Evolutionary conservation across 2,888 invertebrate species (phyloP).

Genomic region (Nephrocerus scutellatus): DNA sequence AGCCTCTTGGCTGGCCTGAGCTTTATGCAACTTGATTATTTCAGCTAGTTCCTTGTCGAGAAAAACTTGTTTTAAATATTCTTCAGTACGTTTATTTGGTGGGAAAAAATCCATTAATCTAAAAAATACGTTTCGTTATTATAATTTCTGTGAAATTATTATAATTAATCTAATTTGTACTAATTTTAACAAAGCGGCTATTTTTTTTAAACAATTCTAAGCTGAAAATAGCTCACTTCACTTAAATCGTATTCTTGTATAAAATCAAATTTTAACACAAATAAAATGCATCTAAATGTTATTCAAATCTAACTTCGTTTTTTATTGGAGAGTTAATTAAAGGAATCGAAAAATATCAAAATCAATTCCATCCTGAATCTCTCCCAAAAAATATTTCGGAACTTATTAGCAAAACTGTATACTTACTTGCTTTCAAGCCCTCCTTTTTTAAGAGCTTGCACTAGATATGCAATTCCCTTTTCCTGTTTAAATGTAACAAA

Average conservation of each 20-base stretch:
- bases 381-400: slow-evolving; percentile 18
- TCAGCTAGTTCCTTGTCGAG: slow-evolving; percentile 72
- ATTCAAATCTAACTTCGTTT: slow-evolving; percentile 14
- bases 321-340: slow-evolving; percentile 42
- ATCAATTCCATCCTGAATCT: slow-evolving; percentile 34
- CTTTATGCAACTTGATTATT: slow-evolving; percentile 73
- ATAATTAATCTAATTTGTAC: slow-evolving; percentile 5
- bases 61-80: slow-evolving; percentile 74
- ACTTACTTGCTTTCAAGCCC: slow-evolving; percentile 65
- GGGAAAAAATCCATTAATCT: slow-evolving; percentile 92
- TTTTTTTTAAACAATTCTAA: slow-evolving; percentile 35
- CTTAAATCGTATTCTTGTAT: slow-evolving; percentile 21
- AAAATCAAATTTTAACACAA: slow-evolving; percentile 36
- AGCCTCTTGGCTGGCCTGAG: slow-evolving; percentile 76
- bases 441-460: slow-evolving; percentile 80
- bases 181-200: not conserved
- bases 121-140: no score
- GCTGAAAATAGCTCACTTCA: not conserved
- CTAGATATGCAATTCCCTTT: slow-evolving; percentile 76
- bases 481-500: slow-evolving; percentile 87
- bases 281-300: slow-evolving; percentile 31
- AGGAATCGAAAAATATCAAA: slow-evolving; percentile 30
- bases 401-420: no score
- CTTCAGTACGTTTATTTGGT: slow-evolving; percentile 85
- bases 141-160: no score